These are phyloP conservation scores for Porites lobata DNA, from an alignment of 92 coral and sea anemone species.

Conservation along the genomic window DNA sequence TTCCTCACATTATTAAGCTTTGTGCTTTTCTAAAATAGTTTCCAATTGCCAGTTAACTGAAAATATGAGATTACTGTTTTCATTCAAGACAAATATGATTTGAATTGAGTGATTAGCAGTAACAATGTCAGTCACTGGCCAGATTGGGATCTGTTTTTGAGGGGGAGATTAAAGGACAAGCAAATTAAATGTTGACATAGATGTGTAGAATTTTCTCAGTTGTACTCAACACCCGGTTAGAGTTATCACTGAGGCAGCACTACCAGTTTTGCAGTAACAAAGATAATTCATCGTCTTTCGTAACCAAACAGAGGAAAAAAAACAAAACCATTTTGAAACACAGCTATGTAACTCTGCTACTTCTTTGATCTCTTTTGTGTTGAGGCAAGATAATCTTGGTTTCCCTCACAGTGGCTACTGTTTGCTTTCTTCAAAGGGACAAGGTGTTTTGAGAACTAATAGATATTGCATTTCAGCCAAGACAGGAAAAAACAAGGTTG, in stretches of 20 bases:
- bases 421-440: constrained; percentile 44
- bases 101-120: constrained; percentile 11
- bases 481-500: constrained; percentile 55
- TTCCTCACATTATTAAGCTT: constrained; percentile 29
- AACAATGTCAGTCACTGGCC: constrained; percentile 7
- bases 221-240: not conserved
- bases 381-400: constrained; percentile 25
- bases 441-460: constrained; percentile 77
- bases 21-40: constrained; percentile 7
- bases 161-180: constrained; percentile 24
- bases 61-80: not conserved
- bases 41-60: not conserved
- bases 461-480: constrained; percentile 78
- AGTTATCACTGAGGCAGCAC: not conserved
- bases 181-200: constrained; percentile 6
- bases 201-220: not conserved
- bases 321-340: not conserved
- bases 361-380: constrained; percentile 31
- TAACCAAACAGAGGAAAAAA: not conserved
- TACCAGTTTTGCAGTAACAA: not conserved
- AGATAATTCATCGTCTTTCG: not conserved
- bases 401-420: constrained; percentile 10
- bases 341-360: constrained; percentile 16
- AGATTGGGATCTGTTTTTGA: constrained; percentile 18
- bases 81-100: constrained; percentile 10